Base-by-base conservation (phyloP, 2,113 vertebrate genomes). In the Psettodes erumei region DNA sequence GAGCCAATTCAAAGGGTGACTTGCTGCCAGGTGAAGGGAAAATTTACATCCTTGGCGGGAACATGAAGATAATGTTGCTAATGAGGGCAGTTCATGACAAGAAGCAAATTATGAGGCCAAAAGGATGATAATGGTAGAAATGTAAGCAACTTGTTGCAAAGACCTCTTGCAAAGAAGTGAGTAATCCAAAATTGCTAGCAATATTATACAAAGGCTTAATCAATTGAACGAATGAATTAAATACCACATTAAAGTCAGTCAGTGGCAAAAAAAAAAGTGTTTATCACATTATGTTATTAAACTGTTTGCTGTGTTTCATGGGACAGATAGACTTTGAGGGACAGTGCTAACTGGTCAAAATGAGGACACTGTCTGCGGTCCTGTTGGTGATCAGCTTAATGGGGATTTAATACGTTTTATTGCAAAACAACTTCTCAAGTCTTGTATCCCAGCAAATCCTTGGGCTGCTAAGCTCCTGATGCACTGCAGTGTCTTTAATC, bases 351-450 rank as follows among this genome's bases (percentile, higher is more conserved):
- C 42, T 23, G 38, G 59, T 83, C 59, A 68, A 86, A 90, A 90
- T 23, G 74, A 89, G 87, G 90, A 81, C 83, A 45, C 83, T 54
- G 74, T 83, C 82, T 84, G 71, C 19, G 33, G 56, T 70, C 82
- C 77, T 42, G n/a, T 25, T 42, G 77, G 32, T 89, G 84, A 91
- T 85, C 89, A 84, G 88, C 89, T 91, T 92, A 91, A 88, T 83
- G 76, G 71, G 77, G 89, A 89, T 85, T 91, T 89, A 81, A 83
- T 85, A 71, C 33, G 42, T 79, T 70, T 73, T 85, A 84, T 89
- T 82, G 74, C 84, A 88, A 88, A 92, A 89, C 81, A 89, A 88
- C 82, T 89, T 87, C 70, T 83, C 76, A 84, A 88, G 77, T 87
- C 87, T 82, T 79, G 83, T 81, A 84, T 87, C 73, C 69, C 38